These are phyloP conservation scores for Percopsis transmontana DNA, from an alignment of 2,113 vertebrate species.

Conservation along the genomic window DNA sequence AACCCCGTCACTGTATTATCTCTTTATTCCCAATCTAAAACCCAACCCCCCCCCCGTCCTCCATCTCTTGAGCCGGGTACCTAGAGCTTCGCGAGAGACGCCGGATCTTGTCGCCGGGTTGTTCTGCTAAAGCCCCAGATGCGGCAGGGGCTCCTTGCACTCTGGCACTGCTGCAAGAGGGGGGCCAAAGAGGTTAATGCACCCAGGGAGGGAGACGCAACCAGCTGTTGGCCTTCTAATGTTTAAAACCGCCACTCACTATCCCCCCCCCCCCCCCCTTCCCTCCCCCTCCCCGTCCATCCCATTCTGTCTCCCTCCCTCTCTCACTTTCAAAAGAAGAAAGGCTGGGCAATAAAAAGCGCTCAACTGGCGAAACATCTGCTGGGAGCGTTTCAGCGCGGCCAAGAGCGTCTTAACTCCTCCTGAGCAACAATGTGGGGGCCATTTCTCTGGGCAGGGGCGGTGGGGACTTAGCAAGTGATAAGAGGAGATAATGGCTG, in stretches of 20 bases:
- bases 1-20: no score
- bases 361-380: constrained; percentile 72
- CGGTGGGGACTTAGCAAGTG: constrained; percentile 69
- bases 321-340: constrained; percentile 52
- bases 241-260: constrained; percentile 61
- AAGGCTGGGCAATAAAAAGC: constrained; percentile 54
- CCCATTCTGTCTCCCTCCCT: constrained; percentile 3
- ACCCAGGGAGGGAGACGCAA: constrained; percentile 69
- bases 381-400: constrained; percentile 64
- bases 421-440: constrained; percentile 68
- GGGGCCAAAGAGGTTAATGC: constrained; percentile 77
- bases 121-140: constrained; percentile 75
- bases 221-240: constrained; percentile 78
- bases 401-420: constrained; percentile 74
- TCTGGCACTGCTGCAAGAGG: constrained; percentile 60
- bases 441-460: constrained; percentile 61
- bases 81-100: constrained; percentile 46
- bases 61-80: constrained; percentile 40
- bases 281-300: constrained; percentile 40
- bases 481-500: constrained; percentile 80
- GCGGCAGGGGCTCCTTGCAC: constrained; percentile 73
- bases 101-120: constrained; percentile 39
- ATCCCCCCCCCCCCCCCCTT: constrained; percentile 25
- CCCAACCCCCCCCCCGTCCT: no score
- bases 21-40: no score